Base-by-base conservation (phyloP, 2,113 vertebrate genomes). In the Tretioscincus oriximinensis region DNA sequence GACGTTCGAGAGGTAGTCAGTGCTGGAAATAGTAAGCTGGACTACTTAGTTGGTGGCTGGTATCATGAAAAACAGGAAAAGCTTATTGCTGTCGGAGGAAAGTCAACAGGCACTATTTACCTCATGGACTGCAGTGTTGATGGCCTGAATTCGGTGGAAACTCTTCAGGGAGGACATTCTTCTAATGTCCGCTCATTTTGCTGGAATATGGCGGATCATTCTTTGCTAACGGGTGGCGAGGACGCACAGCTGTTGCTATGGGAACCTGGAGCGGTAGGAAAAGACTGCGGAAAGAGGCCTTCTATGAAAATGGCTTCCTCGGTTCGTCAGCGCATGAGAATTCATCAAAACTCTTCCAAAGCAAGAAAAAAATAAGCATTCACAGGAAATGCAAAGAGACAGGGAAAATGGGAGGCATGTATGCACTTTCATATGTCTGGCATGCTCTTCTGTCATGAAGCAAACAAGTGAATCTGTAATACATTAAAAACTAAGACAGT, bases 201-300 rank as follows among this genome's bases (percentile, higher is more conserved):
- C 88, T 99, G 97, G 97, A 93, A 96, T 79, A 31, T 70, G 3
- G 73, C 51, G 0, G 93, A 90, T 26, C 93, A 93, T 75, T 92
- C 94, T 67, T 89, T 99, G 86, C 79, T 99, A 89, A 99, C 97
- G 0, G 97, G 97, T 0, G 98, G 97, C 9, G 98, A 99, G 92
- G 98, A 99, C 54, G 96, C 95, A 22, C 97, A 96, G 90, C 90
- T 99, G 90, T 88, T 99, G 88, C 95, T 97, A 35, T 99, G 98
- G 98, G 97, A 95, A 94, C 93, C 95, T 0, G 91, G 95, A 87
- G 93, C 94, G 49, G 86, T 89, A 83, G 96, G 96, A 84, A 92
- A 92, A 51, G 88, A 74, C 22, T 35, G 88, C 0, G 69, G 90
- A 58, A 97, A 95, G 93, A 96, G 88, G 77, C 87, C 91, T 0